Base-by-base conservation (phyloP, 2,113 vertebrate genomes). In the Ptilorrhoa leucosticta region DNA sequence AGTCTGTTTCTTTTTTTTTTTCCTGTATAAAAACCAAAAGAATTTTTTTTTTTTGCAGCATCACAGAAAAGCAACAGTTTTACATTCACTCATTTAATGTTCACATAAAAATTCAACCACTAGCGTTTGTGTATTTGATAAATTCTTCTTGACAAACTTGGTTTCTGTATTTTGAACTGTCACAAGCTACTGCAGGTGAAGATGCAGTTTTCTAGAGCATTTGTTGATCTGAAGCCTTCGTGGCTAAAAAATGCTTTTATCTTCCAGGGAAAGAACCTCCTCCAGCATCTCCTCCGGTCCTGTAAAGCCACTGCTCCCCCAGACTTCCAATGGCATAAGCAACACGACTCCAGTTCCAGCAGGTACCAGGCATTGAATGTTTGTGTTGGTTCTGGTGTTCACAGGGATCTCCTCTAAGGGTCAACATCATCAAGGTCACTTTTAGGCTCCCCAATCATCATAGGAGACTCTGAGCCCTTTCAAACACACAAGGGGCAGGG, bases 361-460 rank as follows among this genome's bases (percentile, higher is more conserved):
- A 96, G 94, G 95, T 82, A 93, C 89, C 65, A 81, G 87, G 86
- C 83, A 84, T 91, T 91, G 47, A 53, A 48, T 17, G 76, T 73
- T 78, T 57, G 83, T 69, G 76, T 33, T 56, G 90, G 63, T 30
- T 93, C 64, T 42, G 20, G 66, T 53, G 64, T 83, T 76, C 71
- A 40, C 3, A 42, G 83, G 80, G 77, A 63, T 75, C 35, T 83
- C 82, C 75, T 94, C 96, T 99, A 99, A 1, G 99, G 98, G 93
- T 99, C 99, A 5, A 99, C 99, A 5, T 99, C 99, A 40, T 99
- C 99, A 83, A 99, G 98, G 97, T 99, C 99, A 95, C 99, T 99
- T 98, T 99, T 99, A 30, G 99, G 98, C 90, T 99, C 99, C 9
- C 99, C 99, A 30, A 99, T 98, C 99, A 99, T 99, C 99, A 99